These are phyloP conservation scores for Idaea biselata DNA, from an alignment of 2,888 invertebrate species.

Conservation along the genomic window DNA sequence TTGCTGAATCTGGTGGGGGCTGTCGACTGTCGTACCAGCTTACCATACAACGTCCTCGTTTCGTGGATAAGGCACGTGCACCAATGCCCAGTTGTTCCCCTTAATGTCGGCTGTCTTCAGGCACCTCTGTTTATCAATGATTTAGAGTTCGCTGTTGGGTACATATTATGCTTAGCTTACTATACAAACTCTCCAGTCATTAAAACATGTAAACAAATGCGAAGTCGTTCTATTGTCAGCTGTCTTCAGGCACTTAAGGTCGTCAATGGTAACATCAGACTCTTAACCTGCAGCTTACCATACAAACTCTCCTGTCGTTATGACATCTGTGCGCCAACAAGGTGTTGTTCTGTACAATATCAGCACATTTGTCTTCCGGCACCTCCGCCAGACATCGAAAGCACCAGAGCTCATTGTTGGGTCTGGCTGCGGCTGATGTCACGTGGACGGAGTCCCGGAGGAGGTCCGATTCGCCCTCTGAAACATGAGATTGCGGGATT, in stretches of 20 bases:
- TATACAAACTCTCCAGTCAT: conserved; percentile 89
- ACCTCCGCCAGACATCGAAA: conserved; percentile 90
- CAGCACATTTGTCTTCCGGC: conserved; percentile 86
- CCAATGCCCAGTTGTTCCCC: too few species aligned
- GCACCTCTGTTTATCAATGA: not conserved
- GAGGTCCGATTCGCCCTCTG: conserved; percentile 63
- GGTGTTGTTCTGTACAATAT: conserved; percentile 81
- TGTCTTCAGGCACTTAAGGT: conserved; percentile 87
- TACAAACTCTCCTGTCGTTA: conserved; percentile 88
- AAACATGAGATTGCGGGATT: conserved; percentile 28
- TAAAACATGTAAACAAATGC: conserved; percentile 84
- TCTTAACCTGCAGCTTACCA: conserved; percentile 78
- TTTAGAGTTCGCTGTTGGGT: too few species aligned
- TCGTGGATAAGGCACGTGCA: too few species aligned
- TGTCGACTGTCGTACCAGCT: not conserved
- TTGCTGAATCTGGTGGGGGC: not conserved
- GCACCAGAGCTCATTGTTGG: conserved; percentile 90
- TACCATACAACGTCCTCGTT: too few species aligned
- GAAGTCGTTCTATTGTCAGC: conserved; percentile 82
- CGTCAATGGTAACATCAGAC: conserved; percentile 89
- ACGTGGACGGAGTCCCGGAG: conserved; percentile 85
- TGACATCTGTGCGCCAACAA: conserved; percentile 86
- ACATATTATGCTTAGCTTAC: conserved; percentile 61
- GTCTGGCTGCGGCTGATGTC: conserved; percentile 89
- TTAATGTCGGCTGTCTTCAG: not conserved